A percentile compares a stretch with the other conserved stretches of the same genome.
These are phyloP conservation scores for Bryconaethiops microstoma DNA, from an alignment of 2,797 vertebrate species.

Conservation along the genomic window DNA sequence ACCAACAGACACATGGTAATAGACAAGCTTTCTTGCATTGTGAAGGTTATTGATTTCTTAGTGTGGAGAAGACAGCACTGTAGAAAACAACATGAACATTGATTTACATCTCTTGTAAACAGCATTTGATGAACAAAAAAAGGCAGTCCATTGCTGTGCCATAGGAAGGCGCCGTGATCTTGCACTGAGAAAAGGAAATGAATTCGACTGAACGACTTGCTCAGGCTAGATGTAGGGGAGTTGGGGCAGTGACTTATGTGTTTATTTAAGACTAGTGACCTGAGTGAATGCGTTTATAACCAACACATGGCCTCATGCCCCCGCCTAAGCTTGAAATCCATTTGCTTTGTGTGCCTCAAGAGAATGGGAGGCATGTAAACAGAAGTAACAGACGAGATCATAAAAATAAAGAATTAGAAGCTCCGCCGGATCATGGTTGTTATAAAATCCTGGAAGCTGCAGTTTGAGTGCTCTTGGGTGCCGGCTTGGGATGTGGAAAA, in stretches of 20 bases:
- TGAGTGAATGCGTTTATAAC: not conserved
- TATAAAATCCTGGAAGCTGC: constrained; percentile 36
- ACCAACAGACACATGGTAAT: not conserved
- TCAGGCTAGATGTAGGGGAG: not conserved
- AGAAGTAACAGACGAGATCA: constrained; percentile 17
- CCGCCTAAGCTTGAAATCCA: not conserved
- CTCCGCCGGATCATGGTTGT: constrained; percentile 24
- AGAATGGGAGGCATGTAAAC: constrained; percentile 28
- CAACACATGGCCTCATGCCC: constrained; percentile 9
- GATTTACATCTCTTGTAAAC: not conserved
- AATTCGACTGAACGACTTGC: not conserved
- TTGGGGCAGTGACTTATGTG: not conserved
- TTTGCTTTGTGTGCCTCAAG: constrained; percentile 28
- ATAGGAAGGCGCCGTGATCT: not conserved
- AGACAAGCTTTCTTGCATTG: not conserved
- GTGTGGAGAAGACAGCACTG: not conserved
- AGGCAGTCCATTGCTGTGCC: not conserved
- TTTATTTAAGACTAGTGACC: constrained; percentile 2
- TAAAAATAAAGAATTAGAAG: constrained; percentile 46
- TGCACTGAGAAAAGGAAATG: not conserved
- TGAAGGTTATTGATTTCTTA: not conserved
- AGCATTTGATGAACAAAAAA: not conserved
- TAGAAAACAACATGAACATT: constrained; percentile 5
- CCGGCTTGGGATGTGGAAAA: constrained; percentile 4
- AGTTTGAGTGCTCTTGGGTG: constrained; percentile 14